Percentiles rank a stretch among this genome's conserved stretches.
These are phyloP conservation scores for Tyrannus savana DNA, from an alignment of 2,113 vertebrate species.

Conservation along the genomic window DNA sequence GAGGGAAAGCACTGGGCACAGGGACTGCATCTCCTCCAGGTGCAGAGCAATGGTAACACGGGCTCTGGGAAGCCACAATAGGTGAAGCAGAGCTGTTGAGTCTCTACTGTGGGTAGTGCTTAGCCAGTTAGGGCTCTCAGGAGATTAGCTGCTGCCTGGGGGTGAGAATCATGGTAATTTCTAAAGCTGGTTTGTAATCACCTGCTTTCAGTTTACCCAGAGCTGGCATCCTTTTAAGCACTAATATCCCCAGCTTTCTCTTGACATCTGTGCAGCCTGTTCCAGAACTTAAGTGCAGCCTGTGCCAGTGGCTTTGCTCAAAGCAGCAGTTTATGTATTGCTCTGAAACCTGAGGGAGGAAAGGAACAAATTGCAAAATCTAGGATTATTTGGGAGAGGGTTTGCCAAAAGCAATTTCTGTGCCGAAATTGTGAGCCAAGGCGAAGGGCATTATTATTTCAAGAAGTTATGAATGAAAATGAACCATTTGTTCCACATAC, in stretches of 20 bases:
- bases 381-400: neutral
- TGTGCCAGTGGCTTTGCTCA: neutral
- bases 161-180: conserved; percentile 19
- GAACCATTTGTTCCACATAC: neutral
- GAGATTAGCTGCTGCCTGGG: conserved; percentile 24
- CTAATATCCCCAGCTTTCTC: conserved; percentile 23
- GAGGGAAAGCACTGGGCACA: neutral
- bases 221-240: conserved; percentile 7
- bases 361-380: neutral
- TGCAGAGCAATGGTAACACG: rapidly evolving
- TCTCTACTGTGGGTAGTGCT: neutral
- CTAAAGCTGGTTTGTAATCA: conserved; percentile 59
- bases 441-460: neutral
- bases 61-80: neutral
- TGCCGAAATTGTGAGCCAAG: neutral
- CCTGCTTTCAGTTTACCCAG: conserved; percentile 15
- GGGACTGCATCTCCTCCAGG: neutral
- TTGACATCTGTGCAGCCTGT: conserved; percentile 1
- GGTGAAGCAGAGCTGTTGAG: neutral
- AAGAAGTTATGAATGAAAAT: neutral
- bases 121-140: neutral
- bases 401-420: neutral
- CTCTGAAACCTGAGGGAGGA: neutral
- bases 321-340: neutral
- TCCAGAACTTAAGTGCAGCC: neutral